Conservation (phyloP, 2,888 invertebrate genomes). For the Ectemnius cavifrons region DNA sequence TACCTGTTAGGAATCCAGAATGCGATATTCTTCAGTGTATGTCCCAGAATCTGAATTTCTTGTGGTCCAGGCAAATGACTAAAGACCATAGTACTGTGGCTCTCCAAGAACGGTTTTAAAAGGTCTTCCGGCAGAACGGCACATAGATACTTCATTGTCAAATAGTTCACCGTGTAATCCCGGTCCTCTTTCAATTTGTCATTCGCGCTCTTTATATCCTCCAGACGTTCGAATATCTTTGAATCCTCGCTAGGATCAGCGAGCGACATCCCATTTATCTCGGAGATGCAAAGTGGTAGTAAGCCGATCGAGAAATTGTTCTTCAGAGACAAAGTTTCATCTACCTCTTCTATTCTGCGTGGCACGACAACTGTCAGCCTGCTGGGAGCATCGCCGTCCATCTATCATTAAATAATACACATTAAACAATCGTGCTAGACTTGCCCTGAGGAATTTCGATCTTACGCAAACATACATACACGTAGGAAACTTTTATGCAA, state of each 20-base stretch:
- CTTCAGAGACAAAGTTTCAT: constrained; percentile 68
- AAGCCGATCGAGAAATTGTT: constrained; percentile 80
- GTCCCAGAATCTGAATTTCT: constrained; percentile 75
- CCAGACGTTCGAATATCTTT: constrained; percentile 63
- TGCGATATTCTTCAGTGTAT: constrained; percentile 77
- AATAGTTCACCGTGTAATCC: constrained; percentile 79
- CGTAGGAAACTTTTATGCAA: constrained; percentile 76
- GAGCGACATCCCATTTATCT: constrained; percentile 42
- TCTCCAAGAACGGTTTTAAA: constrained; percentile 75
- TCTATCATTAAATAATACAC: constrained; percentile 34
- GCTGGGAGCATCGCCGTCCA: constrained; percentile 57
- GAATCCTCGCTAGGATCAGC: constrained; percentile 33
- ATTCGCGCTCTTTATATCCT: constrained; percentile 73
- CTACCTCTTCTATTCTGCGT: constrained; percentile 61
- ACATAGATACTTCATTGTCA: constrained; percentile 78
- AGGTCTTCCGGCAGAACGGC: constrained; percentile 78
- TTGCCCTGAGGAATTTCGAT: too few relatives aligned
- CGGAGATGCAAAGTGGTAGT: constrained; percentile 77
- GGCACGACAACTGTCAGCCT: constrained; percentile 71
- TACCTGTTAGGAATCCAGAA: constrained; percentile 81
- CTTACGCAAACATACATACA: constrained; percentile 26
- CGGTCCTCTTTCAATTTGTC: constrained; percentile 74
- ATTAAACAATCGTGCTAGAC: background rate
- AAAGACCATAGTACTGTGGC: constrained; percentile 79
- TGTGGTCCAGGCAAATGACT: constrained; percentile 80